Conservation (phyloP, 2,888 invertebrate species). For the Hydroisotoma schaefferi region DNA sequence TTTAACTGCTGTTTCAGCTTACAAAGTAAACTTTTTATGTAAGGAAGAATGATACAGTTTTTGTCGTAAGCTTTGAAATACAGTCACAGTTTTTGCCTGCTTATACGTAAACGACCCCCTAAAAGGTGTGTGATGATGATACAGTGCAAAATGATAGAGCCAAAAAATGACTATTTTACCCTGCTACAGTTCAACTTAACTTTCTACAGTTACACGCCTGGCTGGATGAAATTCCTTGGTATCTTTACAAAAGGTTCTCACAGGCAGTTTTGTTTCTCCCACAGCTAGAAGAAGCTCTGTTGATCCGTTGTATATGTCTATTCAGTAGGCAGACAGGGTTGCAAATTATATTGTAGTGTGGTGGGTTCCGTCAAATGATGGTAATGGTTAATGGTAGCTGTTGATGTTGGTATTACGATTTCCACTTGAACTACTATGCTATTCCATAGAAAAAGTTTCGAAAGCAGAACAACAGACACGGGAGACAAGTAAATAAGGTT, state of each 20-base stretch:
- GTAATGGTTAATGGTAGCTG: too few relatives aligned
- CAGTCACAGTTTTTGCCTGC: too few relatives aligned
- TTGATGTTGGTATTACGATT: too few relatives aligned
- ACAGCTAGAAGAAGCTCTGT: background rate
- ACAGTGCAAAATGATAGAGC: background rate
- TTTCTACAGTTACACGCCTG: too few relatives aligned
- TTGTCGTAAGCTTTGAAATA: too few relatives aligned
- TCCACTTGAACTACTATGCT: background rate
- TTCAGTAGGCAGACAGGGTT: background rate
- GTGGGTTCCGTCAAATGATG: background rate
- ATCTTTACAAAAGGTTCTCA: slow-evolving; percentile 1
- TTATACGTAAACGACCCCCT: too few relatives aligned
- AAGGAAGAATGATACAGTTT: too few relatives aligned
- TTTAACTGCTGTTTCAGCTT: too few relatives aligned
- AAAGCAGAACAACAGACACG: slow-evolving; percentile 1
- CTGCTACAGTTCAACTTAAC: too few relatives aligned
- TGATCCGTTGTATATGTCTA: too few relatives aligned
- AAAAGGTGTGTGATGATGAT: background rate
- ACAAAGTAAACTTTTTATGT: too few relatives aligned
- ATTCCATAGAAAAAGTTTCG: too few relatives aligned
- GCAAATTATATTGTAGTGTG: background rate
- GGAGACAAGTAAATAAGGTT: slow-evolving; percentile 9
- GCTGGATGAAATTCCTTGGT: background rate
- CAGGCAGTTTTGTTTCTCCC: background rate
- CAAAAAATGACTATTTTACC: background rate